phyloP scores from a whole-genome alignment of 1,140 invertebrate genomes.

The Branchinecta lynchi region DNA sequence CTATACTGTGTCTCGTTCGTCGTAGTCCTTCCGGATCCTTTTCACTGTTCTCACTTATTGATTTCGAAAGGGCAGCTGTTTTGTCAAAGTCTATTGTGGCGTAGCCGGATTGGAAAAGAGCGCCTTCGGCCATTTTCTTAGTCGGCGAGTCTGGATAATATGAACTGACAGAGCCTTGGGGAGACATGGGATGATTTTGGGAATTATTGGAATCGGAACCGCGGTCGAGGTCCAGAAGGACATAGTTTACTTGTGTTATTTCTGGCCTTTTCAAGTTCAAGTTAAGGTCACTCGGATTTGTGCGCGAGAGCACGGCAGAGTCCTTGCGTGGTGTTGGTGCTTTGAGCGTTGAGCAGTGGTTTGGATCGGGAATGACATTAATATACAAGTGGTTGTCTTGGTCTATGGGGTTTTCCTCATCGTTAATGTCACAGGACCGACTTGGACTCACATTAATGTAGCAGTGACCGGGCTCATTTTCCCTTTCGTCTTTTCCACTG shows the following conservation, averaged over 20 bases:
- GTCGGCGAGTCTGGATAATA: slow-evolving; percentile 24
- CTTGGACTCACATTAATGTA: slow-evolving; percentile 1
- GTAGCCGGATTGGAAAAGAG: slow-evolving; percentile 49
- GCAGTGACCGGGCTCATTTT: slow-evolving; percentile 1
- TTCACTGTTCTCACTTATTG: slow-evolving; percentile 22
- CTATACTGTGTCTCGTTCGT: slow-evolving; percentile 33
- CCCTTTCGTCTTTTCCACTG: neutral
- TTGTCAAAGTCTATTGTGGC: slow-evolving; percentile 86
- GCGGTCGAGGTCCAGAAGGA: slow-evolving; percentile 51
- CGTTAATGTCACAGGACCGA: neutral
- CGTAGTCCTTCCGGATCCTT: slow-evolving; percentile 25
- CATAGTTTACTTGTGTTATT: slow-evolving; percentile 47
- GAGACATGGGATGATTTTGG: slow-evolving; percentile 27
- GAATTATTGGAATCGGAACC: slow-evolving; percentile 21
- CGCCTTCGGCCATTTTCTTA: slow-evolving; percentile 23
- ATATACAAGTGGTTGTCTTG: slow-evolving; percentile 40
- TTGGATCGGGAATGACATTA: slow-evolving; percentile 40
- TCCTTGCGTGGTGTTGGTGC: slow-evolving; percentile 14
- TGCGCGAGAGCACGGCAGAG: neutral
- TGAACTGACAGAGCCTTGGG: slow-evolving; percentile 29
- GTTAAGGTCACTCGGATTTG: neutral
- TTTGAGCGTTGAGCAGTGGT: neutral
- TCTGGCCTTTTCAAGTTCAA: slow-evolving; percentile 22
- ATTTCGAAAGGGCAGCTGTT: slow-evolving; percentile 55
- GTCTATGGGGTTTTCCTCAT: slow-evolving; percentile 19